Evolutionary conservation across 2,888 invertebrate species (phyloP).

Genomic region (Odontomyia ornata): DNA sequence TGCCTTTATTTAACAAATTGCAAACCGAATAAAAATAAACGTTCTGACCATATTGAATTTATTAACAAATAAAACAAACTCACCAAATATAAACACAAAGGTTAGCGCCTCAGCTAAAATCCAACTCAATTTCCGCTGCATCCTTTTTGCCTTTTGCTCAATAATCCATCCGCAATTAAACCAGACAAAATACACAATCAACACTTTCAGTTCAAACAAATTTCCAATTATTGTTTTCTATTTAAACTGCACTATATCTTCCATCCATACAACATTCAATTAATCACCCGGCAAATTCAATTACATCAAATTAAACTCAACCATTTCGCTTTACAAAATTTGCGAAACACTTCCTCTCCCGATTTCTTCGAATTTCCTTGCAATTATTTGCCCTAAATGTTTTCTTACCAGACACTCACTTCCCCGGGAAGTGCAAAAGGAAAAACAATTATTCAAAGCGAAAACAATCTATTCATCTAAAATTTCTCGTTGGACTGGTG

Average conservation of each 20-base stretch:
- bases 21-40: too few species aligned
- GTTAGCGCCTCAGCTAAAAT: neutral
- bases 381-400: neutral
- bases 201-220: neutral
- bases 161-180: conserved; percentile 8
- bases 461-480: neutral
- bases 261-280: neutral
- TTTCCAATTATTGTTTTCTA: neutral
- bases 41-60: too few species aligned
- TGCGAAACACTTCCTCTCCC: neutral
- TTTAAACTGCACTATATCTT: neutral
- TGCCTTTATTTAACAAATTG: too few species aligned
- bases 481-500: neutral
- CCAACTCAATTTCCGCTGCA: conserved; percentile 13
- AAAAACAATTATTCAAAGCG: neutral
- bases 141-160: neutral
- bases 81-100: neutral
- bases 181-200: neutral
- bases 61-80: neutral
- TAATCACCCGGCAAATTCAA: neutral
- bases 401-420: neutral
- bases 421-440: neutral
- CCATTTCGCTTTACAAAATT: neutral
- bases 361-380: neutral
- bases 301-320: neutral